Evolutionary conservation across 2,888 invertebrate species (phyloP).

Genomic region (Calephelis perditalis): DNA sequence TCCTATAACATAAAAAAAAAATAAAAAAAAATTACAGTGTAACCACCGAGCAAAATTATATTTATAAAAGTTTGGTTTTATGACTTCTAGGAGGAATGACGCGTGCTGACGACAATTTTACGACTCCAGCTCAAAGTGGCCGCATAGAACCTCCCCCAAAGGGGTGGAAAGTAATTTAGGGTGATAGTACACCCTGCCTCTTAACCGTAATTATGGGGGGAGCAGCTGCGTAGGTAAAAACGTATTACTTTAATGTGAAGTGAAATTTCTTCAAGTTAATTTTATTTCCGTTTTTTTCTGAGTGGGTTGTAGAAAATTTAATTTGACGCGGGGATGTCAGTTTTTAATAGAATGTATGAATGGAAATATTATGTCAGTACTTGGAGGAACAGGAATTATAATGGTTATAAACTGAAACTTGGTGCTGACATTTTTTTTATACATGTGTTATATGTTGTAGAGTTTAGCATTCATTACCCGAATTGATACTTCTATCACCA

Average conservation of each 20-base stretch:
- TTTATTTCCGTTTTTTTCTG: constrained; percentile 13
- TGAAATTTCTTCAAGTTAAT: constrained; percentile 21
- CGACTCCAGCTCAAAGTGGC: constrained; percentile 16
- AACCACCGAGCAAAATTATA: background rate
- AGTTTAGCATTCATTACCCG: too few species aligned
- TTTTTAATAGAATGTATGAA: constrained; percentile 1
- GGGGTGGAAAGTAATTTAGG: constrained; percentile 64
- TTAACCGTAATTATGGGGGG: constrained; percentile 41
- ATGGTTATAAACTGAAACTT: background rate
- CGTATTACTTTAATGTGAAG: constrained; percentile 23
- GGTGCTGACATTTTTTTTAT: background rate
- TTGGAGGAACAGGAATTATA: background rate
- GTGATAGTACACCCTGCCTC: constrained; percentile 49
- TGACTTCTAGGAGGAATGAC: constrained; percentile 10
- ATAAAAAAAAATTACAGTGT: too few species aligned
- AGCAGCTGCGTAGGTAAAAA: constrained; percentile 19
- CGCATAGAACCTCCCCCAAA: constrained; percentile 11
- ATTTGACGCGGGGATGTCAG: constrained; percentile 7
- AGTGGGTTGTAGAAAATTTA: background rate
- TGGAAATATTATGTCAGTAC: background rate
- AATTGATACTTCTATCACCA: too few species aligned
- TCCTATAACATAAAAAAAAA: too few species aligned
- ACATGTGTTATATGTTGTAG: too few species aligned
- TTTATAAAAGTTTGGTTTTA: constrained; percentile 11
- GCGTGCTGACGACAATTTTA: constrained; percentile 27